These are phyloP conservation scores for Phycodurus eques DNA, from an alignment of 2,113 vertebrate species.

Conservation along the genomic window DNA sequence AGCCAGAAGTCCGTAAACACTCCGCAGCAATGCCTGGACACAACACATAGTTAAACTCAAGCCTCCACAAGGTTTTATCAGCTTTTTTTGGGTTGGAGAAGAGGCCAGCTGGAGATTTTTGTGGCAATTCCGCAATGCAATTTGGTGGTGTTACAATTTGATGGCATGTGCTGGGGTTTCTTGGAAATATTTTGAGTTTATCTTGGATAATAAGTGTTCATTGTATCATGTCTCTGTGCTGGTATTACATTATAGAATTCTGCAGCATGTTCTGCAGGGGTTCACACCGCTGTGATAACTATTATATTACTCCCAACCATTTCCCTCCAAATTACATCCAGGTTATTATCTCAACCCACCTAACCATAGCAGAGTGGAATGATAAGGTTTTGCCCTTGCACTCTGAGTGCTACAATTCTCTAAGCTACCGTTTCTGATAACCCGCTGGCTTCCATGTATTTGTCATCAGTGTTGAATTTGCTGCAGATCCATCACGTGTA, in stretches of 20 bases:
- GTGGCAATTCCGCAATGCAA: background rate
- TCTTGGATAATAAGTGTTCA: background rate
- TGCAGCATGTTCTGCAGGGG: conserved; percentile 13
- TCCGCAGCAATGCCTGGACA: background rate
- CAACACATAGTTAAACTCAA: conserved; percentile 30
- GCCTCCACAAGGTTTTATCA: conserved; percentile 50
- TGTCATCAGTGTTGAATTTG: conserved; percentile 29
- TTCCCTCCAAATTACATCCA: conserved; percentile 32
- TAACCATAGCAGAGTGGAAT: conserved; percentile 37
- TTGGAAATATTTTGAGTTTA: conserved; percentile 3
- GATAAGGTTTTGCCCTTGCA: conserved; percentile 10
- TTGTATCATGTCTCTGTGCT: conserved; percentile 1
- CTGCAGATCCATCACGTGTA: conserved; percentile 52
- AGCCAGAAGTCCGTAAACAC: conserved; percentile 4
- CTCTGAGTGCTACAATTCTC: conserved; percentile 8
- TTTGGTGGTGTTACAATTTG: conserved; percentile 1
- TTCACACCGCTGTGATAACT: conserved; percentile 21
- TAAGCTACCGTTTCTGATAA: conserved; percentile 34
- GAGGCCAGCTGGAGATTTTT: conserved; percentile 41
- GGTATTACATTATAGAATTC: background rate
- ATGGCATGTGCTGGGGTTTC: conserved; percentile 1
- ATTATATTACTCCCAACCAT: conserved; percentile 32
- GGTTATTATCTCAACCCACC: conserved; percentile 33
- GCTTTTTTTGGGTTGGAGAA: conserved; percentile 41
- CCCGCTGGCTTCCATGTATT: conserved; percentile 34